A percentile compares a stretch with the other conserved stretches of the same genome.
Evolutionary conservation across 2,113 vertebrate species (phyloP).

Genomic region (Silurus meridionalis): DNA sequence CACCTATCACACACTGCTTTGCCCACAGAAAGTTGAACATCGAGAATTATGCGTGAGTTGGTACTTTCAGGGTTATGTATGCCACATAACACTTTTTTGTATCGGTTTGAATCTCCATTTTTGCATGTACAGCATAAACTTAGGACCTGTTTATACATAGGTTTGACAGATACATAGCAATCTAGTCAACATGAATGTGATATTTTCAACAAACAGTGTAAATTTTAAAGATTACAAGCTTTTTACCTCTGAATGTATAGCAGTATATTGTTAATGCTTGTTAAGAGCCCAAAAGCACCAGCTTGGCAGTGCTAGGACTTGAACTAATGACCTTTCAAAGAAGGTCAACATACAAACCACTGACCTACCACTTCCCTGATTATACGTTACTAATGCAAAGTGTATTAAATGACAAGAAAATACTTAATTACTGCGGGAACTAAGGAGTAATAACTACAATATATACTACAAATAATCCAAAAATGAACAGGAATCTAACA

Average conservation of each 20-base stretch:
- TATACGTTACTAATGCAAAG: background rate
- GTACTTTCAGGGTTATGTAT: background rate
- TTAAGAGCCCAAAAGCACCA: no score
- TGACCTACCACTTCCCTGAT: background rate
- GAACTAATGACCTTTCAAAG: no score
- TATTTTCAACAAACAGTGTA: background rate
- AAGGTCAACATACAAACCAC: no score
- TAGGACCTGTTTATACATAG: background rate
- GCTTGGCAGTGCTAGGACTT: no score
- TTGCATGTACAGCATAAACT: background rate
- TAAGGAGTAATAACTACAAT: background rate
- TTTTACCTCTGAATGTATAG: background rate
- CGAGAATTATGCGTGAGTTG: no score
- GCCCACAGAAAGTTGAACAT: background rate
- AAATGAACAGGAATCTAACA: background rate
- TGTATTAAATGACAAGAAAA: background rate
- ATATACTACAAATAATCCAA: background rate
- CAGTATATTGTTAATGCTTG: background rate
- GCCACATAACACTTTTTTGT: background rate
- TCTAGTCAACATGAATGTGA: background rate
- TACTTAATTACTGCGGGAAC: background rate
- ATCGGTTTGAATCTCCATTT: background rate
- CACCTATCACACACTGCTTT: slow-evolving; percentile 10
- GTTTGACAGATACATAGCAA: background rate
- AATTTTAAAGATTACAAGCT: background rate